Evolutionary conservation across 2,797 vertebrate species (phyloP), one percentile per base, ranked within the genome.

Genomic region (Tragopan temminckii): DNA sequence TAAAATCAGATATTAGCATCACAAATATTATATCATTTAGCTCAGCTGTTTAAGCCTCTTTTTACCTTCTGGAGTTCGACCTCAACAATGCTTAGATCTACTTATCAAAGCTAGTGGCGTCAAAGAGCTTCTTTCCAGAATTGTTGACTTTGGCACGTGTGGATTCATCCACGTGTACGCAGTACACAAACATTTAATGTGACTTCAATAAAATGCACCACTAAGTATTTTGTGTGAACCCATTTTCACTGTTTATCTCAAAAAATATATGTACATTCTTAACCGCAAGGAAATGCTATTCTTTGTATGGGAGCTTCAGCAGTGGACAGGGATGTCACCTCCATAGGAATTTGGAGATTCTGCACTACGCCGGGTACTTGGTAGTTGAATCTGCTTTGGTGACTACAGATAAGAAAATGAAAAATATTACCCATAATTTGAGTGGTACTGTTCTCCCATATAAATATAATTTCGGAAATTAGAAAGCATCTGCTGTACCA

Each of bases 81-180:
- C 45, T 45, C 43, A 45, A 45, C 45, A 21, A 21, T 45, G 45
- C 20, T 21, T 45, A 45, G 21, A 45, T 45, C 20, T 45, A 21
- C 45, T 21, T 21, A 21, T 12, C 20, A 21, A 45, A 45, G 45
- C 20, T 21, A 21, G 4, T 21, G 45, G 21, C 15, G 4, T 45
- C 45, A 21, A 45, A 45, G 45, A 45, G 5, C 10, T 45, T 45
- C 5, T 21, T 45, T 45, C 45, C 45, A 45, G 45, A 45, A 21
- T 45, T 45, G 45, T 21, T 45, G 45, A 45, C 20, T 45, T 45
- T 21, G 45, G 45, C 45, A 45, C 21, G 5, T 45, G 45, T 11
- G 43, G 45, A 45, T 68, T 59, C n/a, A 10, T 31, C 7, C 0
- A 2, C 40, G 3, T 42, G 4, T 42, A 27, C 13, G n/a, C 6